These are phyloP conservation scores for Bombus turneri DNA, from an alignment of 1,140 invertebrate genomes.

Conservation along the genomic window DNA sequence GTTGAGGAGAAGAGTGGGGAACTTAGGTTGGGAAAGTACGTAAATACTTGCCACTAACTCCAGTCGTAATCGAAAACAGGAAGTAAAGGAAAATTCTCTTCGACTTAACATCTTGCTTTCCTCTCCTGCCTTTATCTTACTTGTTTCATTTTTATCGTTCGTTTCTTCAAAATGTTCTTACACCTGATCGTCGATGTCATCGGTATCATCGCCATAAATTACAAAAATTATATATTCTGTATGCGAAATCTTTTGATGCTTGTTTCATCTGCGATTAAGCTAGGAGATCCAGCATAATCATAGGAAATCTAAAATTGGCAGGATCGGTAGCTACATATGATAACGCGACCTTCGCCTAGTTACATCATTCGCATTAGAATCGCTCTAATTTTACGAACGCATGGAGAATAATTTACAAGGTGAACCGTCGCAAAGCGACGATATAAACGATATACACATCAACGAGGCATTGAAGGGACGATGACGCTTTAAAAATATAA, in stretches of 20 bases:
- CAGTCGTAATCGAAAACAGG: constrained; percentile 1
- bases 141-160: too few relatives aligned
- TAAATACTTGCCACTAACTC: background rate
- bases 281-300: background rate
- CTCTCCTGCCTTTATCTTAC: background rate
- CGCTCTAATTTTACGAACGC: constrained; percentile 35
- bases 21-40: constrained; percentile 21
- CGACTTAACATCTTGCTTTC: background rate
- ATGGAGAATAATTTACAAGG: background rate
- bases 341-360: constrained; percentile 44
- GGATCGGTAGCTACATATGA: constrained; percentile 9
- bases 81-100: constrained; percentile 27
- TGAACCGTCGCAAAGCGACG: background rate
- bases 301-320: constrained; percentile 7
- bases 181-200: background rate
- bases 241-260: background rate
- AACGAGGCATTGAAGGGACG: background rate
- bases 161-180: background rate
- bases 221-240: background rate
- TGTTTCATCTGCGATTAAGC: background rate
- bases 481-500: constrained; percentile 67
- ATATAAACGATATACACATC: background rate
- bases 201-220: background rate
- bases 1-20: constrained; percentile 8
- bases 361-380: constrained; percentile 29